phyloP scores from a whole-genome alignment of 2,888 invertebrate species.

The Micoletzkya japonica region DNA sequence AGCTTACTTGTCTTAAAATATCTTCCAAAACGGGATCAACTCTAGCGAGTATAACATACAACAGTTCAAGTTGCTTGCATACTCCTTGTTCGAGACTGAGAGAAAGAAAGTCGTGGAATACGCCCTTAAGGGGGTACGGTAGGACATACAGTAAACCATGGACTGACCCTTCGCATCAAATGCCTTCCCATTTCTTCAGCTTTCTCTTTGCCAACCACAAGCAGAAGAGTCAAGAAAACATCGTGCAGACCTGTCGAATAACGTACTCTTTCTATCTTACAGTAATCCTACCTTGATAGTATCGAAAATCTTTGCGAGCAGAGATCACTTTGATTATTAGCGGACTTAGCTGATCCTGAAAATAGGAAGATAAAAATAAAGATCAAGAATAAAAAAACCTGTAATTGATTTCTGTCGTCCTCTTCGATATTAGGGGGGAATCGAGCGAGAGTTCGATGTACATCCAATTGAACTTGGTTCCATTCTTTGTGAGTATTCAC shows the following conservation, averaged over 20 bases:
- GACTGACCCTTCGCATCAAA: slow-evolving; percentile 3
- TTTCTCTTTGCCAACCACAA: slow-evolving; percentile 51
- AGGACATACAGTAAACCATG: background rate
- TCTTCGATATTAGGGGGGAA: slow-evolving; percentile 62
- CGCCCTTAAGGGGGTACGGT: slow-evolving; percentile 25
- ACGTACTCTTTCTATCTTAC: background rate
- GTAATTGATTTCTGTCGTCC: slow-evolving; percentile 46
- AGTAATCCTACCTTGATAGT: slow-evolving; percentile 59
- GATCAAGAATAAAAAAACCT: slow-evolving; percentile 21
- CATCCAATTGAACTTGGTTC: slow-evolving; percentile 59
- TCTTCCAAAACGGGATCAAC: slow-evolving; percentile 22
- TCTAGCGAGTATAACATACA: slow-evolving; percentile 22
- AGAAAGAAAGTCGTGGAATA: slow-evolving; percentile 40
- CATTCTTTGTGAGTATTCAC: slow-evolving; percentile 24
- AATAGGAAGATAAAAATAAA: too few species aligned
- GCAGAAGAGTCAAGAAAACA: slow-evolving; percentile 56
- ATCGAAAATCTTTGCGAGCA: slow-evolving; percentile 54
- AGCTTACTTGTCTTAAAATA: slow-evolving; percentile 18
- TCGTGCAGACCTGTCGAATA: slow-evolving; percentile 60
- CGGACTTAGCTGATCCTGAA: slow-evolving; percentile 51
- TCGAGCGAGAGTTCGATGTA: slow-evolving; percentile 58
- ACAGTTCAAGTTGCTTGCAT: slow-evolving; percentile 23
- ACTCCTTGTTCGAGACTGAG: slow-evolving; percentile 21
- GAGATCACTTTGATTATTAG: slow-evolving; percentile 58
- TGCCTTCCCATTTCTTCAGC: slow-evolving; percentile 36